These are phyloP conservation scores for Cylloceria caligata DNA, from an alignment of 2,888 invertebrate genomes.

Conservation along the genomic window DNA sequence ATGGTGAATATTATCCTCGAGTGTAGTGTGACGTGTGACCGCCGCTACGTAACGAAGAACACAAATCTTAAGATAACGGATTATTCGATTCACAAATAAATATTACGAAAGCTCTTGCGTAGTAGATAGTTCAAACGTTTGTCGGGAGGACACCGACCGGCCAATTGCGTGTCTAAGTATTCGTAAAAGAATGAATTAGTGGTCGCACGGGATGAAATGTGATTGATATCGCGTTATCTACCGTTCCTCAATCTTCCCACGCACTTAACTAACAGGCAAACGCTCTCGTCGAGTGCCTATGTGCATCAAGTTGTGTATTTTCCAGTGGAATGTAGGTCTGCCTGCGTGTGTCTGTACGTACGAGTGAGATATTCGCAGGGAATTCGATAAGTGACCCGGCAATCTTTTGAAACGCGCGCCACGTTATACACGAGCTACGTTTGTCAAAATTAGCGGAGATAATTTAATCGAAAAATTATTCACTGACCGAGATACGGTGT, in stretches of 20 bases:
- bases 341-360: not conserved
- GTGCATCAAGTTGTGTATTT: not conserved
- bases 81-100: not conserved
- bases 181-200: conserved; percentile 39
- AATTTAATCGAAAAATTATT: not conserved
- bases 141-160: not conserved
- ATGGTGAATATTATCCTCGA: not conserved
- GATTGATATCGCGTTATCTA: conserved; percentile 39
- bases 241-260: conserved; percentile 17
- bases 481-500: conserved; percentile 8
- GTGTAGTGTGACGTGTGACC: too few relatives aligned
- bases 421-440: not conserved
- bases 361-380: not conserved
- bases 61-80: not conserved
- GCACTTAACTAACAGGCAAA: not conserved
- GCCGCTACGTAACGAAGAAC: too few relatives aligned
- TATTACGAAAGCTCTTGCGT: not conserved
- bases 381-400: not conserved
- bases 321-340: not conserved
- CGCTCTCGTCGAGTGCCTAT: not conserved
- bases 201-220: conserved; percentile 33
- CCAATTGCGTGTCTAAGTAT: conserved; percentile 2
- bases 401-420: not conserved
- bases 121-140: not conserved
- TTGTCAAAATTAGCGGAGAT: not conserved